Base-by-base conservation (phyloP, 2,888 invertebrate genomes). In the Drosophila formosana region DNA sequence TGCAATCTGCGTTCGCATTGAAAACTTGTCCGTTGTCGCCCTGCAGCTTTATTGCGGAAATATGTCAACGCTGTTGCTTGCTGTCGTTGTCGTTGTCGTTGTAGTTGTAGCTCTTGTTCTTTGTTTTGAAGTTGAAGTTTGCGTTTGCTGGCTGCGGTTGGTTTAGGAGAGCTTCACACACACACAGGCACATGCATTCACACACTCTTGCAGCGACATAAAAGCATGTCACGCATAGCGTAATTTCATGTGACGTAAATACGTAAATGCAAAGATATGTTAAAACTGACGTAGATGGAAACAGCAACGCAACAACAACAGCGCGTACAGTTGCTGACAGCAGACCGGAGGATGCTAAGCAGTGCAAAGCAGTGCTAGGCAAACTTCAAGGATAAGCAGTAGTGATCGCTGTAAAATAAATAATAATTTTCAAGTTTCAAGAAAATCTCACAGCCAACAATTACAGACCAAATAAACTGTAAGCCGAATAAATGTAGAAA, bases 191-290 rank as follows among this genome's bases (percentile, higher is more conserved):
- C 58, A 45, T 46, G 62, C 46, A 50, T 45, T 58, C 43, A 58
- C 69, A 66, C 30, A 50, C 57, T 53, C 43, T 8, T 65, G 50
- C 63, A 62, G 28, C 45, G 67, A 66, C 72, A 80, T 73, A 80
- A 78, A 83, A 85, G 76, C 80, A 80, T 85, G 82, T 83, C 85
- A 85, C 82, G 85, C 85, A 82, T 80, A 80, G 85, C 75, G 73
- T 74, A 85, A 82, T 85, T 80, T 69, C 78, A 80, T 83, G 83
- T 84, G 83, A 84, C 83, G 83, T 81, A 84, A 86, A 80, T 85
- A 83, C 82, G 86, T 77, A 84, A 86, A 84, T 86, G 83, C 81
- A 83, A 84, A 84, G 81, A 84, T 86, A 86, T 86, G 83, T 81
- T 79, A 82, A 85, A 75, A 80, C 75, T 72, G 68, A 70, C 26